These are phyloP conservation scores for Centrocercus urophasianus DNA, from an alignment of 2,113 vertebrate species.

Conservation along the genomic window DNA sequence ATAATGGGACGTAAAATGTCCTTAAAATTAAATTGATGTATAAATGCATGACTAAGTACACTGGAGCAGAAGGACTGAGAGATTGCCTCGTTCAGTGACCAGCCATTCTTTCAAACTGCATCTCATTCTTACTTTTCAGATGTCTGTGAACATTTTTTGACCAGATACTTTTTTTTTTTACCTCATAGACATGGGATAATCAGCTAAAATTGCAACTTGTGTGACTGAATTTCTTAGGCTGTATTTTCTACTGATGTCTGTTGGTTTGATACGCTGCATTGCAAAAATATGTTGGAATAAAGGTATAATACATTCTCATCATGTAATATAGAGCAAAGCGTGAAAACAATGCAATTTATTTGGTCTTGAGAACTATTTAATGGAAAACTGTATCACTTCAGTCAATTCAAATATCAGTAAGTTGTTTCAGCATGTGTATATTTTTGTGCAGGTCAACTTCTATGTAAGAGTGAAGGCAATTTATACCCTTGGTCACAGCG, in stretches of 20 bases:
- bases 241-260: background rate
- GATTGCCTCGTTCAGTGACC: background rate
- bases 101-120: background rate
- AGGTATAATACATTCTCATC: background rate
- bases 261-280: background rate
- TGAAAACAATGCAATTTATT: background rate
- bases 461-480: constrained; percentile 88
- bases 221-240: background rate
- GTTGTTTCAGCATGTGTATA: background rate
- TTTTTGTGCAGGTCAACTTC: constrained; percentile 82
- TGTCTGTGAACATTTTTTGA: background rate
- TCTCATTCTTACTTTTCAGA: background rate
- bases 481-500: constrained; percentile 91
- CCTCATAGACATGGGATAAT: background rate
- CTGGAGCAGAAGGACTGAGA: background rate
- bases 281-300: background rate
- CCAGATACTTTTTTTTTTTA: background rate
- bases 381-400: background rate
- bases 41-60: background rate
- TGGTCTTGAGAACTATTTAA: background rate
- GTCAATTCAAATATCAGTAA: background rate
- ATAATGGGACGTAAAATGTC: background rate
- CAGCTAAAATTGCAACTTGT: background rate
- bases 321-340: background rate
- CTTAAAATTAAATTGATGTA: background rate